phyloP scores from a whole-genome alignment of 1,140 invertebrate species.

The Zaprionus africanus region DNA sequence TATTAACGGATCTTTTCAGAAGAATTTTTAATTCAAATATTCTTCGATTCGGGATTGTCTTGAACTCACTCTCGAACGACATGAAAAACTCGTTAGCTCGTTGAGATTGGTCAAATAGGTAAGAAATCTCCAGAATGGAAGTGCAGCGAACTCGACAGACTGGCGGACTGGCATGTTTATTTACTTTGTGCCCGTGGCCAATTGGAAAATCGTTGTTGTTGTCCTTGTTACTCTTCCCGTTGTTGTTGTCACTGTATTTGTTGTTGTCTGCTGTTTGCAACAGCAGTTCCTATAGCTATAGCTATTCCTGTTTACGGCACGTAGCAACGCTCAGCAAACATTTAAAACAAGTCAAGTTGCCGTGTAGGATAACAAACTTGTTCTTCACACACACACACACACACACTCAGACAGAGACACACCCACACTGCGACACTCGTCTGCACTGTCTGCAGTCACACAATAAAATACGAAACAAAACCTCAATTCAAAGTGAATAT shows the following conservation, averaged over 20 bases:
- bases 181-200: conserved; percentile 58
- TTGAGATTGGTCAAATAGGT: conserved; percentile 1
- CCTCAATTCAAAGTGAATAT: conserved; percentile 82
- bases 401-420: conserved; percentile 10
- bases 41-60: background rate
- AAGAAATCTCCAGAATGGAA: conserved; percentile 18
- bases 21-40: conserved; percentile 41
- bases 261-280: too few relatives aligned
- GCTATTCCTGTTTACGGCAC: conserved; percentile 65
- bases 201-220: conserved; percentile 45
- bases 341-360: conserved; percentile 77
- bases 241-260: too few relatives aligned
- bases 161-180: conserved; percentile 62
- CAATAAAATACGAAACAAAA: conserved; percentile 79
- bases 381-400: conserved; percentile 39
- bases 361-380: conserved; percentile 58
- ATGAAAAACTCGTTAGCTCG: conserved; percentile 36
- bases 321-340: conserved; percentile 76
- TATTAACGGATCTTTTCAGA: conserved; percentile 27
- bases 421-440: conserved; percentile 5
- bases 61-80: conserved; percentile 19
- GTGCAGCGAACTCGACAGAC: conserved; percentile 50
- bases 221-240: conserved; percentile 12
- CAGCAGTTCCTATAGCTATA: conserved; percentile 26
- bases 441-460: conserved; percentile 33